Base-by-base conservation (phyloP, 1,140 invertebrate genomes). In the Druon quercuslanigerum region DNA sequence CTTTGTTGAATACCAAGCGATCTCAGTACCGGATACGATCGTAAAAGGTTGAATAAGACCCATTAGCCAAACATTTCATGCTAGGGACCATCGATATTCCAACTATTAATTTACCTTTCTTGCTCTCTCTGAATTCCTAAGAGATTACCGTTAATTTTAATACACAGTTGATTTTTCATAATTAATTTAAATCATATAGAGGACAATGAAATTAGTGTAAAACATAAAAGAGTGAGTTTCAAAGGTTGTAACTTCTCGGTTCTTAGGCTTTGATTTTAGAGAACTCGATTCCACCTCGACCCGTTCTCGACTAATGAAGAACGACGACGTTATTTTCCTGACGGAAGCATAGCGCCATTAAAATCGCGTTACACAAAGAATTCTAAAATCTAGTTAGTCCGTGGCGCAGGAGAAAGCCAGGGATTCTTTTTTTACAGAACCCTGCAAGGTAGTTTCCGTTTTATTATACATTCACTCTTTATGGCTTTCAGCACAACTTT, bases 41-140 rank as follows among this genome's bases (percentile, higher is more conserved):
- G 73, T 86, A 82, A 86, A 84, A 77, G 60, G 50, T 70, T 81
- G 80, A 83, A 83, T 83, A 82, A 82, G 82, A 83, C 77, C 76
- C 78, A 83, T 84, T 82, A 79, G 71, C 52, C 54, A 46, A 20
- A 66, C 60, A 66, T 66, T 66, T 66, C 25, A 66, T 40, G 25
- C 50, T 71, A 33, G 50, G 33, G 51, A 54, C 56, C 57, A 71
- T 66, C 54, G 74, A 81, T 79, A 81, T 76, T 75, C 50, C 17
- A 33, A 57, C 50, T 16, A 81, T 81, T 73, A 81, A 81, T 81
- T 74, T 57, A 33, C n/a, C 60, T 71, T 81, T 74, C 73, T 78
- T 77, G 57, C 71, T 73, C 50, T 54, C 17, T 3, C 9, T 6
- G 8, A 8, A 16, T 9, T 8, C 13, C 17, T 3, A 17, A 2